These are phyloP conservation scores for Pangasianodon hypophthalmus DNA, from an alignment of 2,113 vertebrate species.

Conservation along the genomic window DNA sequence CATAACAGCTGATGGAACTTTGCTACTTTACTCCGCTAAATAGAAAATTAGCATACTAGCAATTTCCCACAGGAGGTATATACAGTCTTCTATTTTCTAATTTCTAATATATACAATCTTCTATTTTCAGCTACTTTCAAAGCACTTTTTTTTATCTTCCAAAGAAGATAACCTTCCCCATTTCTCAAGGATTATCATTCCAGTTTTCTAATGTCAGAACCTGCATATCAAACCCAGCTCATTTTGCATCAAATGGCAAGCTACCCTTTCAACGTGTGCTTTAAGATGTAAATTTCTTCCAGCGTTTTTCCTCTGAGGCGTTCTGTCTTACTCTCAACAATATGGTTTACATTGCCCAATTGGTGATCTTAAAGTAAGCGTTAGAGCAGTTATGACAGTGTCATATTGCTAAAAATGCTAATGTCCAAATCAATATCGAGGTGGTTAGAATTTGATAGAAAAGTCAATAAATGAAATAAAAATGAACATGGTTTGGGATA, in stretches of 20 bases:
- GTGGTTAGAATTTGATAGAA: not conserved
- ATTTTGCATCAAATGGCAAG: conserved; percentile 54
- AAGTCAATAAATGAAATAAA: not conserved
- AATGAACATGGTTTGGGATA: not conserved
- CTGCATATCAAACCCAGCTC: conserved; percentile 58
- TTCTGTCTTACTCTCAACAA: conserved; percentile 69
- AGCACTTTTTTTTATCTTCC: not conserved
- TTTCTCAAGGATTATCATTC: conserved; percentile 59
- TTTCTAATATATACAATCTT: not conserved
- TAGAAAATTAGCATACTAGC: not conserved
- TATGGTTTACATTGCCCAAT: conserved; percentile 55
- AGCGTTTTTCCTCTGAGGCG: conserved; percentile 62
- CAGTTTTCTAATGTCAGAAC: conserved; percentile 62
- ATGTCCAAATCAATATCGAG: not conserved
- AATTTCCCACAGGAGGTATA: too few species aligned
- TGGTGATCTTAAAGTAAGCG: not conserved
- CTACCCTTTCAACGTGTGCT: conserved; percentile 53
- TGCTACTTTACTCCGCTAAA: not conserved
- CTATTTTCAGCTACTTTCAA: not conserved
- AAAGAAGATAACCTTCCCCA: not conserved
- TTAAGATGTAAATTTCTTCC: conserved; percentile 60
- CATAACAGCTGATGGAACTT: not conserved
- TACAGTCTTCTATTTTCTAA: not conserved
- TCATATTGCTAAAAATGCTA: not conserved
- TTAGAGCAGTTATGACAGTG: not conserved